These are phyloP conservation scores for Drosophila peninsularis DNA, from an alignment of 2,888 invertebrate species.

Conservation along the genomic window DNA sequence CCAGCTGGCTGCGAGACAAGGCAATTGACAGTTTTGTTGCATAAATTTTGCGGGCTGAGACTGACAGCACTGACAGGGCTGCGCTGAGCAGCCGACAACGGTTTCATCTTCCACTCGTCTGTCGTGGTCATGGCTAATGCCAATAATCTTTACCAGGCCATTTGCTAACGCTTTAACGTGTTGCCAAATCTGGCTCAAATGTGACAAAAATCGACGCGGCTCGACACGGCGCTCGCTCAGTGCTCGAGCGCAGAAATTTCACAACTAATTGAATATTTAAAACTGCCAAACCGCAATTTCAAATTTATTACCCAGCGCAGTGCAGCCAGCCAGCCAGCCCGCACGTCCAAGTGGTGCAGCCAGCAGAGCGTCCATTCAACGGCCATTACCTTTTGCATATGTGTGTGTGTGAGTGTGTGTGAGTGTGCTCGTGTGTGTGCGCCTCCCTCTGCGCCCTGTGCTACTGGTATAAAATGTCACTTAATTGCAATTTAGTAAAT, in stretches of 20 bases:
- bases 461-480: constrained; percentile 77
- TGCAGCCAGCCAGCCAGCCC: constrained; percentile 18
- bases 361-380: constrained; percentile 54
- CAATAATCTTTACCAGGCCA: background rate
- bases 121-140: constrained; percentile 19
- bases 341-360: constrained; percentile 13
- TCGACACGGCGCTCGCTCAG: constrained; percentile 7
- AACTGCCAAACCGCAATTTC: constrained; percentile 82
- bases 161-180: constrained; percentile 28
- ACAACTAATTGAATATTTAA: constrained; percentile 83
- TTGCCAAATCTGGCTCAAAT: constrained; percentile 39
- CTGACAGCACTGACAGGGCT: constrained; percentile 47
- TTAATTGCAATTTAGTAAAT: constrained; percentile 84
- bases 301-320: constrained; percentile 81
- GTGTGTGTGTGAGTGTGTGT: constrained; percentile 16
- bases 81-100: constrained; percentile 27
- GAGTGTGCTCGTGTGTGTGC: too few species aligned
- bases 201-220: constrained; percentile 54
- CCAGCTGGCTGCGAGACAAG: constrained; percentile 54
- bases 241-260: constrained; percentile 68
- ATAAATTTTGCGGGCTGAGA: constrained; percentile 56
- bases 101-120: constrained; percentile 9
- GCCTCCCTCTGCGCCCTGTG: background rate
- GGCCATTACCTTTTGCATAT: constrained; percentile 59
- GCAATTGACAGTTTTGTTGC: constrained; percentile 71